phyloP scores from a whole-genome alignment of 2,113 vertebrate genomes.

The Cochlearius cochlearius region DNA sequence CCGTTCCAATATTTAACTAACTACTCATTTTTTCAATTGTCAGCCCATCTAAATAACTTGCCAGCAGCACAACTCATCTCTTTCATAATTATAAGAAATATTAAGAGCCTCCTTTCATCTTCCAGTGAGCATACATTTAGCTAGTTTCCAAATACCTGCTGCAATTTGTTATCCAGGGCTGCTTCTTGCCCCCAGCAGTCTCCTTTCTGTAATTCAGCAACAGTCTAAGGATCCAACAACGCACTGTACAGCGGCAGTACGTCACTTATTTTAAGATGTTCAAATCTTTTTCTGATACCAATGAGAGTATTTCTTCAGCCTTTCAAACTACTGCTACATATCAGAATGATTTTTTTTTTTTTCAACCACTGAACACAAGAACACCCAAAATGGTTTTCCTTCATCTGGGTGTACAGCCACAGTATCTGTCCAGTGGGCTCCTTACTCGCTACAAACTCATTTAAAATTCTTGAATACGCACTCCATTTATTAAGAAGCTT shows the following conservation, averaged over 20 bases:
- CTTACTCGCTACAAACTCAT: not conserved
- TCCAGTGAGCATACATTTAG: not conserved
- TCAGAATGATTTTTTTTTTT: not conserved
- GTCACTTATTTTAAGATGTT: not conserved
- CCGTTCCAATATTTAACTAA: not conserved
- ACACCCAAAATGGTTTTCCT: not conserved
- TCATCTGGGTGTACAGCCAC: not conserved
- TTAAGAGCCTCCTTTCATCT: slow-evolving; percentile 25
- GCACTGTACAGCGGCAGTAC: not conserved
- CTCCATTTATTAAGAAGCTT: not conserved
- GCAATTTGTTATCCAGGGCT: slow-evolving; percentile 34
- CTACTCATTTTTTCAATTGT: slow-evolving; percentile 22
- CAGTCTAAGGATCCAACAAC: not conserved
- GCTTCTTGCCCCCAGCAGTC: not conserved
- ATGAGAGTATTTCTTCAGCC: not conserved
- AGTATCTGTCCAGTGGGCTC: not conserved
- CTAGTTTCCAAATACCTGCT: slow-evolving; percentile 34
- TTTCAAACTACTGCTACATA: not conserved
- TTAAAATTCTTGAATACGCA: not conserved
- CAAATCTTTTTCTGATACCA: not conserved
- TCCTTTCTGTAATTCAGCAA: not conserved
- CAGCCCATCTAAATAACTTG: slow-evolving; percentile 20
- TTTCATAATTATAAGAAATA: slow-evolving; percentile 29
- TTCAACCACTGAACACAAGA: not conserved
- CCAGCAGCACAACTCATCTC: slow-evolving; percentile 34